Evolutionary conservation across 2,113 vertebrate species (phyloP).

Genomic region (Halcyon malimbica): DNA sequence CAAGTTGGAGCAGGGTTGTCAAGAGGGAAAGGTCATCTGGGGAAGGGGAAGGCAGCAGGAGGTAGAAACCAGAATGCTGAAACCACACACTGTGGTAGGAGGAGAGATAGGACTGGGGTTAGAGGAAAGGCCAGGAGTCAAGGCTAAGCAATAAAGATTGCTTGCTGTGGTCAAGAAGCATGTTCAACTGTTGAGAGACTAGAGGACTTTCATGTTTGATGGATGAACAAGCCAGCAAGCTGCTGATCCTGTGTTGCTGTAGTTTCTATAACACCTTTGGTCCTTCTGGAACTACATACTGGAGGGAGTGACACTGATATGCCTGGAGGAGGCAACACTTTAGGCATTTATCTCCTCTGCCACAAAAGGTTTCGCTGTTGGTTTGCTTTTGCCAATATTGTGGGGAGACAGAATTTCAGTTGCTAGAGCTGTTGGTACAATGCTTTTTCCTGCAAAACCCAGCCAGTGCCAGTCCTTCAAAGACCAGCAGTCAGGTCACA

Average conservation of each 20-base stretch:
- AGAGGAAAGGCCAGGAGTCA: background rate
- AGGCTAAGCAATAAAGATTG: background rate
- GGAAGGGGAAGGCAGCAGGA: background rate
- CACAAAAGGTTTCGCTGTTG: background rate
- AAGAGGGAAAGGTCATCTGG: background rate
- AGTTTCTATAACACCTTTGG: background rate
- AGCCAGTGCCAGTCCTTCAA: background rate
- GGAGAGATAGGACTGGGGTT: background rate
- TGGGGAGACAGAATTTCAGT: background rate
- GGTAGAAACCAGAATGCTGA: background rate
- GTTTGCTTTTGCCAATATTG: background rate
- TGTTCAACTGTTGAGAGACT: background rate
- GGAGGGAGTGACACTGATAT: background rate
- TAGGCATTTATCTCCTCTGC: background rate
- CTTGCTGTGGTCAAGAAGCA: background rate
- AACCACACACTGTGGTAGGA: background rate
- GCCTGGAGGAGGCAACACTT: background rate
- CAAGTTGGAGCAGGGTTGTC: background rate
- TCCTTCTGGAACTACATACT: background rate
- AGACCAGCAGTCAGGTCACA: background rate
- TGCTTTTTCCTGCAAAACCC: background rate
- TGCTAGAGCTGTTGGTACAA: background rate
- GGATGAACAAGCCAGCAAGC: background rate
- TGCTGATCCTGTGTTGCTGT: background rate
- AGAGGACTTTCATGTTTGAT: background rate